Evolutionary conservation across 2,888 invertebrate species (phyloP).

Genomic region (Nyleta sp.): DNA sequence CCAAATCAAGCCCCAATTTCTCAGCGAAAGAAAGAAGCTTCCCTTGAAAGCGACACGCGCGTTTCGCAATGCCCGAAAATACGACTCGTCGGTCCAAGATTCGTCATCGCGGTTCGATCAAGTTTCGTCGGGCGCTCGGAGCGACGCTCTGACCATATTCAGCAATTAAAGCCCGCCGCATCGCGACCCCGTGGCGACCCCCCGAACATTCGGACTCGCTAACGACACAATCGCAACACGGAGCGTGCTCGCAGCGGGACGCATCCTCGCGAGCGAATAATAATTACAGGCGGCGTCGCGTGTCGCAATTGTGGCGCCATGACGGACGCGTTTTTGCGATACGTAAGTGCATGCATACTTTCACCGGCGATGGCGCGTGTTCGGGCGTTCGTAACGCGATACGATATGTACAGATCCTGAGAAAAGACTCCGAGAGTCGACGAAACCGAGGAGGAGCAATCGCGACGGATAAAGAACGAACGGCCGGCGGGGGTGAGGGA

Average conservation of each 20-base stretch:
- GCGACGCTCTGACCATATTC: conserved; percentile 29
- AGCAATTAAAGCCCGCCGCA: conserved; percentile 10
- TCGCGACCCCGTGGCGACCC: not conserved
- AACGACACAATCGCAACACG: conserved; percentile 21
- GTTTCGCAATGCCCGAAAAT: no score
- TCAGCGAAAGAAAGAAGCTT: no score
- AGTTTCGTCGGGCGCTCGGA: conserved; percentile 5
- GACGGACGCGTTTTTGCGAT: conserved; percentile 62
- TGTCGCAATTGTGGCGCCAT: conserved; percentile 67
- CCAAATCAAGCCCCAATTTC: no score
- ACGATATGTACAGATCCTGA: conserved; percentile 33
- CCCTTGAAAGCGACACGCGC: no score
- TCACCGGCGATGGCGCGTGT: conserved; percentile 61
- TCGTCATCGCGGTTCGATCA: conserved; percentile 6
- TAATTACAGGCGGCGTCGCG: conserved; percentile 66
- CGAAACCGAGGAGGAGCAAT: conserved; percentile 12
- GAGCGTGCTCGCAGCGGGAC: conserved; percentile 39
- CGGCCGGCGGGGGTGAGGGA: not conserved
- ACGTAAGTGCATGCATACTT: conserved; percentile 59
- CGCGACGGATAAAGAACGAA: conserved; percentile 5
- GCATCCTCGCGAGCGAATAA: conserved; percentile 56
- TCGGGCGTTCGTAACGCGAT: conserved; percentile 48
- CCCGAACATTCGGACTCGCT: not conserved
- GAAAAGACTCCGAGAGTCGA: conserved; percentile 26
- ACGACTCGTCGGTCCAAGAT: no score